These are phyloP conservation scores for Xestobium rufovillosum DNA, from an alignment of 2,888 invertebrate genomes.

Conservation along the genomic window DNA sequence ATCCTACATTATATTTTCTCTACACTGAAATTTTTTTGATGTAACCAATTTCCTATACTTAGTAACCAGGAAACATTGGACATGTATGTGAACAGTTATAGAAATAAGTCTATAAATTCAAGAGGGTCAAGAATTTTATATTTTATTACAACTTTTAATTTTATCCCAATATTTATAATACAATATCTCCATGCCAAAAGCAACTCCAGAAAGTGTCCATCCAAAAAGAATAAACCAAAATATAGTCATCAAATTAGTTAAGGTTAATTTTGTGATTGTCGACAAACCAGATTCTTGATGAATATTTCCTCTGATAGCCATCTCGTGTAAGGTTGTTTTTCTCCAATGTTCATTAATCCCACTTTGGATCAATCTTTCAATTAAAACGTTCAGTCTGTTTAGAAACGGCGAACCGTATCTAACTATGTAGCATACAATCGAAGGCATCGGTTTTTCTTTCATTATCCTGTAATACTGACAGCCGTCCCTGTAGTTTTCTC, in stretches of 20 bases:
- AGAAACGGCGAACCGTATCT: constrained; percentile 22
- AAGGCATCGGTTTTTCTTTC: constrained; percentile 19
- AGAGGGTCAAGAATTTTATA: too few species aligned
- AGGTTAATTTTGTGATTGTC: background rate
- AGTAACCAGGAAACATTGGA: too few species aligned
- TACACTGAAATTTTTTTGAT: too few species aligned
- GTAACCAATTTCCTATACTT: too few species aligned
- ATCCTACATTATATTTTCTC: too few species aligned
- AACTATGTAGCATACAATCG: constrained; percentile 22
- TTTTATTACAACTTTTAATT: too few species aligned
- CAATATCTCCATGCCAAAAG: background rate
- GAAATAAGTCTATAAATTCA: too few species aligned
- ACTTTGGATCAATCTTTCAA: constrained; percentile 17
- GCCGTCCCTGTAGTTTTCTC: constrained; percentile 18
- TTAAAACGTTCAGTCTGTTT: constrained; percentile 12
- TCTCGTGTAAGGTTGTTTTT: constrained; percentile 10
- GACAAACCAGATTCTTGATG: background rate
- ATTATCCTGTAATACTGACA: constrained; percentile 18
- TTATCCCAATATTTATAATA: too few species aligned
- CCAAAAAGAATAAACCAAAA: constrained; percentile 1
- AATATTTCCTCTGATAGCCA: background rate
- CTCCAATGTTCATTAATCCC: constrained; percentile 22
- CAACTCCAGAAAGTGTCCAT: background rate
- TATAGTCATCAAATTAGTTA: background rate
- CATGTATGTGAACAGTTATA: too few species aligned